phyloP scores from a whole-genome alignment of 2,888 invertebrate species.

The Tetheella fluctuosa region DNA sequence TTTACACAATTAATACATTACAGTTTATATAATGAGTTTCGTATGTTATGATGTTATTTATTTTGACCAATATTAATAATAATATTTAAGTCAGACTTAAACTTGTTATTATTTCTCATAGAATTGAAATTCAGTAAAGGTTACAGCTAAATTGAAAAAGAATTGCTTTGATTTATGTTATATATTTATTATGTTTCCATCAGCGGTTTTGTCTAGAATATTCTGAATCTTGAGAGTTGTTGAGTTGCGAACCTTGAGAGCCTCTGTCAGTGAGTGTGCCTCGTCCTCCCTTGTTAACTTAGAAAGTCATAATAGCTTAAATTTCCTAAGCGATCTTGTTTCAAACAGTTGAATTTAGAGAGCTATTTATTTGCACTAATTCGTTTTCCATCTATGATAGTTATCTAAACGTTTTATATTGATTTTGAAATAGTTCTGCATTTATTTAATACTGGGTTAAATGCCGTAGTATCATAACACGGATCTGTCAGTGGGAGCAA shows the following conservation, averaged over 20 bases:
- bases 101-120: not conserved
- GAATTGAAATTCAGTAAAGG: not conserved
- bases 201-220: not conserved
- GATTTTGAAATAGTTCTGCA: too few species aligned
- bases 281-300: too few species aligned
- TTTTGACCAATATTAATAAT: too few species aligned
- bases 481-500: not conserved
- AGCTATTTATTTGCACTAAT: not conserved
- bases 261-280: not conserved
- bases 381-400: too few species aligned
- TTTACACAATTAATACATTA: too few species aligned
- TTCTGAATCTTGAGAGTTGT: not conserved
- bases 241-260: not conserved
- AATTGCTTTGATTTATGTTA: too few species aligned
- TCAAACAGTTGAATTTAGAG: not conserved
- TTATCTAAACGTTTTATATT: too few species aligned
- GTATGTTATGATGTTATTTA: too few species aligned
- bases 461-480: not conserved
- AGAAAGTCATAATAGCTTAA: not conserved
- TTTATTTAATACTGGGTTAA: too few species aligned
- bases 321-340: not conserved
- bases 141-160: too few species aligned
- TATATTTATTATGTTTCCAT: not conserved
- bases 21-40: too few species aligned
- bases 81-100: not conserved